Evolutionary conservation across 2,888 invertebrate species (phyloP).

Genomic region (Volucella inanis): DNA sequence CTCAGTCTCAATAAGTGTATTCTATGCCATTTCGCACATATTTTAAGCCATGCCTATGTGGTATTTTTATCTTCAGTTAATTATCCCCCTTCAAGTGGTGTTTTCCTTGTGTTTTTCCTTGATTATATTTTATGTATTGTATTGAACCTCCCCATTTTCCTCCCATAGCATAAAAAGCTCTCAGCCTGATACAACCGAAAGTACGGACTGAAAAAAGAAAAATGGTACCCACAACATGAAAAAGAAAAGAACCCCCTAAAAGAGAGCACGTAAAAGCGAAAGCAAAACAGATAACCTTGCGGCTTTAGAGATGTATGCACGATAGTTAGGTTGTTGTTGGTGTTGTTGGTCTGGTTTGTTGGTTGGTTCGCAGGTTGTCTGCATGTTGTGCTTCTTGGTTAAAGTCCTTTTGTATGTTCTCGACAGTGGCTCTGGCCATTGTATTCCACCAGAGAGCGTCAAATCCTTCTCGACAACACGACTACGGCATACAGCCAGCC

Average conservation of each 20-base stretch:
- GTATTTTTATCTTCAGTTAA: constrained; percentile 48
- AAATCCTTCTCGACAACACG: constrained; percentile 1
- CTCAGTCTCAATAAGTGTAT: background rate
- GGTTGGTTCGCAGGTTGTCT: constrained; percentile 29
- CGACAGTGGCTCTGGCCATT: constrained; percentile 36
- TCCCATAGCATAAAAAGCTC: constrained; percentile 27
- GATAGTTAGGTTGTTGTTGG: background rate
- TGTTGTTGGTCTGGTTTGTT: background rate
- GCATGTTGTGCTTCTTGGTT: constrained; percentile 46
- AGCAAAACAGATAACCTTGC: constrained; percentile 63
- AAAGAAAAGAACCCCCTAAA: constrained; percentile 18
- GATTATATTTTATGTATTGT: constrained; percentile 39
- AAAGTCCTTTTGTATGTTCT: constrained; percentile 57
- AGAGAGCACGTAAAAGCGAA: constrained; percentile 62
- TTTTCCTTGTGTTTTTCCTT: constrained; percentile 35
- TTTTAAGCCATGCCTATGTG: constrained; percentile 6
- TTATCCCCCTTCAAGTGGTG: constrained; percentile 43
- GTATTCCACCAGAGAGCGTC: constrained; percentile 48
- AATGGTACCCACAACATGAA: constrained; percentile 2
- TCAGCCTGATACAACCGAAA: constrained; percentile 10
- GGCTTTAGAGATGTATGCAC: constrained; percentile 41
- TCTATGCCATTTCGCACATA: constrained; percentile 11
- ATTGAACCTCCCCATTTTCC: constrained; percentile 5
- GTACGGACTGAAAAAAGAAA: background rate
- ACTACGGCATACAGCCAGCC: constrained; percentile 12